phyloP scores from a whole-genome alignment of 1,140 invertebrate genomes.

The Drosophila pachea region DNA sequence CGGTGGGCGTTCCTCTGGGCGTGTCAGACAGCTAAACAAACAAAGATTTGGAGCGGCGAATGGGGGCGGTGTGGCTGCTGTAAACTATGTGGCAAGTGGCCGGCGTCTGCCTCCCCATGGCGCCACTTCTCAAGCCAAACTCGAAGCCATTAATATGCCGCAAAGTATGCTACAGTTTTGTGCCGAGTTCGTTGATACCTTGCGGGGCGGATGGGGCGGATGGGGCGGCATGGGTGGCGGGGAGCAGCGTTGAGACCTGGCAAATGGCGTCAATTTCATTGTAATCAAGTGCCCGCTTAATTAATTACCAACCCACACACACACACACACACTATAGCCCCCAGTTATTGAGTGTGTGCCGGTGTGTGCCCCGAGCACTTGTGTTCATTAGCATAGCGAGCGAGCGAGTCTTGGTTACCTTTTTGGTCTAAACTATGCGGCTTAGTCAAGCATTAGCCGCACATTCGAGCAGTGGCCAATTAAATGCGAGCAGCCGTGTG shows the following conservation, averaged over 20 bases:
- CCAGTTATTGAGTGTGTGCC: conserved; percentile 8
- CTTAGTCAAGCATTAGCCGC: conserved; percentile 44
- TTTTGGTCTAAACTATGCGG: conserved; percentile 30
- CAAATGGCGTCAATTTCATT: conserved; percentile 72
- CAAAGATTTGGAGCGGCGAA: conserved; percentile 25
- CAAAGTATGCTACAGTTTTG: conserved; percentile 56
- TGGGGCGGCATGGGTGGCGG: too few relatives aligned
- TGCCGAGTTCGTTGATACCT: conserved; percentile 16
- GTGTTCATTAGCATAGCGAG: conserved; percentile 45
- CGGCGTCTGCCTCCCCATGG: background rate
- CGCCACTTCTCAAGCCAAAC: conserved; percentile 22
- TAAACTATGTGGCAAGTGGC: conserved; percentile 37
- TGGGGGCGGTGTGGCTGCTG: background rate
- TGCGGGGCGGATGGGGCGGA: conserved; percentile 13
- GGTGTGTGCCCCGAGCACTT: conserved; percentile 17
- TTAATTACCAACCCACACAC: conserved; percentile 48
- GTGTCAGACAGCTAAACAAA: conserved; percentile 38
- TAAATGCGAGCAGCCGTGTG: background rate
- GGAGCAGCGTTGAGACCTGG: conserved; percentile 7
- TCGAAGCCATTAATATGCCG: conserved; percentile 50
- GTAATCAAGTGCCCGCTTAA: conserved; percentile 68
- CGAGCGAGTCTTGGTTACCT: conserved; percentile 1
- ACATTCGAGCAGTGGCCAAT: conserved; percentile 36
- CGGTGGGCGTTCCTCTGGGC: background rate
- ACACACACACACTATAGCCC: background rate